Conservation (phyloP, 2,888 invertebrate species). For the Masnerella sp. region DNA sequence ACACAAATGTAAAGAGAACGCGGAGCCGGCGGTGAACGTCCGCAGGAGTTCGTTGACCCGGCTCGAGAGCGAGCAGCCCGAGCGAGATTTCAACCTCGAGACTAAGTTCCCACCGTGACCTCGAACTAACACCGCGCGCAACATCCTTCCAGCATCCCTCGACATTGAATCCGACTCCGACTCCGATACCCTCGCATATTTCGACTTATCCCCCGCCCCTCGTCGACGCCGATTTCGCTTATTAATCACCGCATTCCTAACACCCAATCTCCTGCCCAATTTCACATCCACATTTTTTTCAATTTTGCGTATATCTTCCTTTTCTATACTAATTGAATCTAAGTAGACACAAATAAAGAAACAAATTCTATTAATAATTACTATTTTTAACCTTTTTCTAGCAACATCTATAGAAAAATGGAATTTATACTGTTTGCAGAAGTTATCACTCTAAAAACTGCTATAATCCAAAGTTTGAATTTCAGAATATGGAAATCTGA, state of each 20-base stretch:
- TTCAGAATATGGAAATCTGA: no score
- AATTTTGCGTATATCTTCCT: no score
- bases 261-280: no score
- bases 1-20: conserved; percentile 64
- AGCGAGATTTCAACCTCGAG: conserved; percentile 60
- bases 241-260: conserved; percentile 28
- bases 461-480: no score
- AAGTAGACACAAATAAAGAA: no score
- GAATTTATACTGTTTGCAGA: no score
- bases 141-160: conserved; percentile 52
- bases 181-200: conserved; percentile 25
- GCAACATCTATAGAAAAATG: no score
- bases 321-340: no score
- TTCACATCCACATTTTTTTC: no score
- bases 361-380: no score
- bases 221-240: conserved; percentile 14
- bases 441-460: no score
- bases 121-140: conserved; percentile 43
- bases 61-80: conserved; percentile 51
- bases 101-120: conserved; percentile 57
- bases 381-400: no score
- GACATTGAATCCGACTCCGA: conserved; percentile 55
- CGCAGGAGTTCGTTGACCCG: conserved; percentile 74
- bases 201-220: conserved; percentile 20
- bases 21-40: conserved; percentile 74